A percentile compares a stretch with the other conserved stretches of the same genome.
Evolutionary conservation across 2,888 invertebrate species (phyloP).

Genomic region (Drosophila mayaguana): DNA sequence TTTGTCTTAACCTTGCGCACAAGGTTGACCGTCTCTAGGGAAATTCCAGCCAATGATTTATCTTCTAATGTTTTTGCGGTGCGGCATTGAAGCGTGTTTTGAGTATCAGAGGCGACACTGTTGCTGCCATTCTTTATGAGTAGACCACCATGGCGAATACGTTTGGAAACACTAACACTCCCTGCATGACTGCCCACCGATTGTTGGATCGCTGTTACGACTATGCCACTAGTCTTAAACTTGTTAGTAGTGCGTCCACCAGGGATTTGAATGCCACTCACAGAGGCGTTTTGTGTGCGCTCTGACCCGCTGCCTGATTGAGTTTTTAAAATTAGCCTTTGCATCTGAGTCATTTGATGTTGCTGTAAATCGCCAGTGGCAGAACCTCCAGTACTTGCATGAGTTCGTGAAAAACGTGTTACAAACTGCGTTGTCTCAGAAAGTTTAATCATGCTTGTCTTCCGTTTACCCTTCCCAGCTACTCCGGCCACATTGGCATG

Average conservation of each 20-base stretch:
- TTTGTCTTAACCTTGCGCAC: slow-evolving; percentile 82
- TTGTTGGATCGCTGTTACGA: slow-evolving; percentile 86
- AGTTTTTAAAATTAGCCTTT: slow-evolving; percentile 45
- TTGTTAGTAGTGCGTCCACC: slow-evolving; percentile 69
- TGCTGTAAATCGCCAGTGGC: slow-evolving; percentile 2
- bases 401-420: slow-evolving; percentile 67
- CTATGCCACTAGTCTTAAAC: slow-evolving; percentile 88
- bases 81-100: slow-evolving; percentile 39
- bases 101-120: slow-evolving; percentile 10
- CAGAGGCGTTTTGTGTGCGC: slow-evolving; percentile 9
- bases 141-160: slow-evolving; percentile 49
- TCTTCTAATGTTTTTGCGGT: slow-evolving; percentile 8
- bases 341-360: slow-evolving; percentile 34
- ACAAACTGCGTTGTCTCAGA: slow-evolving; percentile 79
- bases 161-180: slow-evolving; percentile 37
- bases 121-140: slow-evolving; percentile 34
- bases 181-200: slow-evolving; percentile 19
- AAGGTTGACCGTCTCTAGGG: slow-evolving; percentile 86
- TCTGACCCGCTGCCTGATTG: slow-evolving; percentile 9
- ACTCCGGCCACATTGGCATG: slow-evolving; percentile 1
- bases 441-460: slow-evolving; percentile 75
- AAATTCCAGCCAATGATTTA: slow-evolving; percentile 53
- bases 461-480: slow-evolving; percentile 57
- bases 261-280: slow-evolving; percentile 25
- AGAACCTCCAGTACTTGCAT: slow-evolving; percentile 32